phyloP scores from a whole-genome alignment of 2,797 vertebrate species.

The Furcifer pardalis region DNA sequence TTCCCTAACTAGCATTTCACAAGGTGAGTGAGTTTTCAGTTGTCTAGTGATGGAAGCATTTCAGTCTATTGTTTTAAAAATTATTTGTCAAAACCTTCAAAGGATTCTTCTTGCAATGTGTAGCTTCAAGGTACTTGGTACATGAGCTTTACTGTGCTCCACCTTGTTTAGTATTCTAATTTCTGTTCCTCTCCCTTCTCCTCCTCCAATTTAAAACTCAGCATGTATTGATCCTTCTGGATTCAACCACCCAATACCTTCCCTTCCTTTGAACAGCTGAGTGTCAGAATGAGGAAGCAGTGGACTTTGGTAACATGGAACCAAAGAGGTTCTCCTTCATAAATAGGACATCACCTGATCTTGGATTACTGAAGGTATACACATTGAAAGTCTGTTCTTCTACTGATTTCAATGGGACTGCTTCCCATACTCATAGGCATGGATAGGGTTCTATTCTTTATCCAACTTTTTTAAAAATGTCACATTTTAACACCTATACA shows the following conservation, averaged over 20 bases:
- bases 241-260: not conserved
- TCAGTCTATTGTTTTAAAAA: not conserved
- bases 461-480: constrained; percentile 25
- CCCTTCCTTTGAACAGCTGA: not conserved
- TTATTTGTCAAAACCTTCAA: not conserved
- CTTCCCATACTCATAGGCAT: too few relatives aligned
- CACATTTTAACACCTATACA: constrained; percentile 19
- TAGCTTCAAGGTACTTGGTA: not conserved
- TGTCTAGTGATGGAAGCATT: not conserved
- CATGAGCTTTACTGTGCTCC: not conserved
- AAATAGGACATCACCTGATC: not conserved
- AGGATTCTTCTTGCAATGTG: not conserved
- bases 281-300: not conserved
- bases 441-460: not conserved
- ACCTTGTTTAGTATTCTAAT: too few relatives aligned
- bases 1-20: not conserved
- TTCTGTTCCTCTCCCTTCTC: not conserved
- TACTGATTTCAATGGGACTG: not conserved
- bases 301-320: too few relatives aligned
- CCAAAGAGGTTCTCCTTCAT: not conserved
- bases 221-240: not conserved
- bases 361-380: too few relatives aligned
- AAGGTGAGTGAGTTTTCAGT: not conserved
- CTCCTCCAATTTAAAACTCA: not conserved
- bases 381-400: not conserved